phyloP scores from a whole-genome alignment of 1,140 invertebrate genomes.

The Asbolus verrucosus region DNA sequence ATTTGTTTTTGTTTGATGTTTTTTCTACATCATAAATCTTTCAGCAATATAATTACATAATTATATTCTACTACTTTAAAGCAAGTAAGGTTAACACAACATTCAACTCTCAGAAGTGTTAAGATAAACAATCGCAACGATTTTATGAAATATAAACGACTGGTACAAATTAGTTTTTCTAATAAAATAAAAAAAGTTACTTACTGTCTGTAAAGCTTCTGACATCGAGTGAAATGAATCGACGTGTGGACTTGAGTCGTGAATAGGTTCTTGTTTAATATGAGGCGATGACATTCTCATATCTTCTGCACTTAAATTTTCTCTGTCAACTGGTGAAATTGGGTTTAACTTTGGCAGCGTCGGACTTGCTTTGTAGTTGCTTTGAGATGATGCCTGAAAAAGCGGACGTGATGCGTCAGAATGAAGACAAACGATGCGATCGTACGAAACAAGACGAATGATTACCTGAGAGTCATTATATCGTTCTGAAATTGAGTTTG shows the following conservation, averaged over 20 bases:
- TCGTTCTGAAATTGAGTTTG: conserved; percentile 74
- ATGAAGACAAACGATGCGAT: background rate
- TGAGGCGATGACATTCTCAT: conserved; percentile 69
- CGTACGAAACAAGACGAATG: background rate
- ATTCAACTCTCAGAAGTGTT: too few species aligned
- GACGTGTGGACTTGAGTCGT: conserved; percentile 59
- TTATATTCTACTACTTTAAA: too few species aligned
- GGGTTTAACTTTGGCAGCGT: conserved; percentile 74
- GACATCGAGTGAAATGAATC: conserved; percentile 65
- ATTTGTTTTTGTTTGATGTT: too few species aligned
- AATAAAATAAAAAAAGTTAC: conserved; percentile 51
- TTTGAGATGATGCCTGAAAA: conserved; percentile 48
- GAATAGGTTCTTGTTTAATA: conserved; percentile 72
- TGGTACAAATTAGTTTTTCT: too few species aligned
- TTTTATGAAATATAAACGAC: too few species aligned
- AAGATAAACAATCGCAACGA: too few species aligned
- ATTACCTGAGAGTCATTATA: conserved; percentile 76
- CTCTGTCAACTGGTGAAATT: conserved; percentile 71
- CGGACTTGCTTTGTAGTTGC: conserved; percentile 50
- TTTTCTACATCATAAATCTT: too few species aligned
- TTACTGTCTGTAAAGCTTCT: conserved; percentile 66
- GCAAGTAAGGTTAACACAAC: too few species aligned
- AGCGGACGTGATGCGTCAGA: background rate
- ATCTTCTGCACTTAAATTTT: conserved; percentile 68
- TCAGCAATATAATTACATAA: too few species aligned